Evolutionary conservation across 2,797 vertebrate species (phyloP), one percentile per base, ranked within the genome.

Genomic region (Neoniphon sammara): DNA sequence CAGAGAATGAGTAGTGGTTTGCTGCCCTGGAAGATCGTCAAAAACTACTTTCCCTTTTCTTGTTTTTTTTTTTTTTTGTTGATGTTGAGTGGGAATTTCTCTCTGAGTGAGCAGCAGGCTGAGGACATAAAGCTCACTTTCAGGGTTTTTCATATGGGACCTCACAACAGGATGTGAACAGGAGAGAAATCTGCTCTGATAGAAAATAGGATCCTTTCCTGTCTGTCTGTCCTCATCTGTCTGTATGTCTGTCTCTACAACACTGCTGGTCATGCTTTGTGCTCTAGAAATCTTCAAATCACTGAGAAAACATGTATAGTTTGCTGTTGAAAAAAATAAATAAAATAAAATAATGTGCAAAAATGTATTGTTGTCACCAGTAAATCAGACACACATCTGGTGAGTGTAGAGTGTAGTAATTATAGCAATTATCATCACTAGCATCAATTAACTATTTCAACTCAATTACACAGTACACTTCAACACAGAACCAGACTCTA

Each of bases 1-100:
- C 70, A 73, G 74, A 57, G 73, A 88, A 85, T 76, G 70, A 77
- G 57, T 67, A 18, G 70, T 21, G 23, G 58, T 81, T 78, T 69
- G 42, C 52, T 39, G 56, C 34, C 42, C 58, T 65, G 65, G 52
- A 60, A 68, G 15, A 47, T 60, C 5, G 44, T 80, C 65, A 49
- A 61, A 55, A 69, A 72, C 36, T 53, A 56, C 65, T 77, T 73
- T 58, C 7, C 50, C 53, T 64, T 71, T 44, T 31, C 39, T 44
- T 44, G 42, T n/a, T n/a, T n/a, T n/a, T n/a, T n/a, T n/a, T n/a
- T n/a, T 44, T 50, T 75, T 71, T 36, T 69, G 0, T 34, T 53
- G 39, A 36, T 34, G 57, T 44, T 7, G 21, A 34, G 27, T 57
- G 30, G 21, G 71, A 77, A 44, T 42, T 44, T 75, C 56, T 73